Conservation (phyloP, 2,797 vertebrate genomes). For the Lacerta bilineata region DNA sequence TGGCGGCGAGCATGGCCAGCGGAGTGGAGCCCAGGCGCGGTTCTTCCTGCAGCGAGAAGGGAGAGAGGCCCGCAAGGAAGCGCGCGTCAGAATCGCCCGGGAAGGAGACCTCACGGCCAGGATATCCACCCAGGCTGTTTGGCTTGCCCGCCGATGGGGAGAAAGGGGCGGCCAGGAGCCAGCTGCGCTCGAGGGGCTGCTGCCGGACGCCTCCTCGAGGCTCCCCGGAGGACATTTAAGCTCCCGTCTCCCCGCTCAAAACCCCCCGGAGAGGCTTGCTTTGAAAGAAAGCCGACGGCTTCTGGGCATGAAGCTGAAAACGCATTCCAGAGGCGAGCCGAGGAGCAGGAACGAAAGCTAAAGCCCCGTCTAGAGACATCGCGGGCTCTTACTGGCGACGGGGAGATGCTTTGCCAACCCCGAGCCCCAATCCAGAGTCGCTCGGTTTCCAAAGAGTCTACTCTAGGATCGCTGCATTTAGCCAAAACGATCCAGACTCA, state of each 20-base stretch:
- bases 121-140: not conserved
- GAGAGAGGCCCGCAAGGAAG: constrained; percentile 54
- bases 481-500: not conserved
- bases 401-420: not conserved
- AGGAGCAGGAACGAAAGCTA: not conserved
- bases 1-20: constrained; percentile 98
- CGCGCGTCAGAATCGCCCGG: constrained; percentile 49
- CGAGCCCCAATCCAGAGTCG: not conserved
- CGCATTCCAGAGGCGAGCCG: not conserved
- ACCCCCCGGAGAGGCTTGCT: not conserved
- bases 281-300: no score
- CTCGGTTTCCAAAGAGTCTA: not conserved
- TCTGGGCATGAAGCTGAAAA: not conserved
- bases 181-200: not conserved
- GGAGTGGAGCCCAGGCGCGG: constrained; percentile 98
- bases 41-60: constrained; percentile 89
- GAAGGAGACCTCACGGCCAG: constrained; percentile 23
- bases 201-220: not conserved
- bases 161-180: not conserved
- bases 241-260: not conserved
- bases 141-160: constrained; percentile 12
- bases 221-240: constrained; percentile 4
- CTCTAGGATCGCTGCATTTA: not conserved
- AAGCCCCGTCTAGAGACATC: not conserved
- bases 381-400: not conserved